Conservation (phyloP, 2,113 vertebrate species). For the Melanocharis versteri region DNA sequence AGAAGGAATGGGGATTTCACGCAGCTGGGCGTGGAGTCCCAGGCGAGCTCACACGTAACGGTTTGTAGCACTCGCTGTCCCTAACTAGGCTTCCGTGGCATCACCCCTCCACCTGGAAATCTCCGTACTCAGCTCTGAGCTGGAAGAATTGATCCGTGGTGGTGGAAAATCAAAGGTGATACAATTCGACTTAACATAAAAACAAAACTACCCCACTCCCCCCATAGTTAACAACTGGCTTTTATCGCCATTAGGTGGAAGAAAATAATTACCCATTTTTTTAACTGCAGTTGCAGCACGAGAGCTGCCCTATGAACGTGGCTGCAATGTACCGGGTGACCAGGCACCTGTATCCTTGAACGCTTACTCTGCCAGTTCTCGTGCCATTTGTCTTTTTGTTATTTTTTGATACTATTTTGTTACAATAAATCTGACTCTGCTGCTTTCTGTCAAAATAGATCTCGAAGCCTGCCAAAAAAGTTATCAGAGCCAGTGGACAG, state of each 20-base stretch:
- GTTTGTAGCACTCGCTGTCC: background rate
- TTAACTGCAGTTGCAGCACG: too few relatives aligned
- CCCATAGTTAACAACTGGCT: background rate
- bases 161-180: background rate
- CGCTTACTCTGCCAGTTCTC: background rate
- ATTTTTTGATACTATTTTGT: background rate
- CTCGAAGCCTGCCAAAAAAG: background rate
- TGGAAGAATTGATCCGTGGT: background rate
- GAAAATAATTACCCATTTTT: background rate
- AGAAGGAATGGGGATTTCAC: rapidly evolving
- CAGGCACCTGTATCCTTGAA: background rate
- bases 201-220: too few relatives aligned
- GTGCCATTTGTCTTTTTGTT: background rate
- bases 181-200: background rate
- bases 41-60: rapidly evolving
- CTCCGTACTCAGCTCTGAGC: rapidly evolving
- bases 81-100: rapidly evolving
- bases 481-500: background rate
- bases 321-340: background rate
- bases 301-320: background rate
- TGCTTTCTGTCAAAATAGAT: background rate
- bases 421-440: background rate
- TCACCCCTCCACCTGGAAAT: rapidly evolving
- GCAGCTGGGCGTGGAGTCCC: rapidly evolving
- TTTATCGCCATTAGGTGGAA: background rate